phyloP scores from a whole-genome alignment of 1,140 invertebrate genomes.

The Dinothrombium tinctorium region DNA sequence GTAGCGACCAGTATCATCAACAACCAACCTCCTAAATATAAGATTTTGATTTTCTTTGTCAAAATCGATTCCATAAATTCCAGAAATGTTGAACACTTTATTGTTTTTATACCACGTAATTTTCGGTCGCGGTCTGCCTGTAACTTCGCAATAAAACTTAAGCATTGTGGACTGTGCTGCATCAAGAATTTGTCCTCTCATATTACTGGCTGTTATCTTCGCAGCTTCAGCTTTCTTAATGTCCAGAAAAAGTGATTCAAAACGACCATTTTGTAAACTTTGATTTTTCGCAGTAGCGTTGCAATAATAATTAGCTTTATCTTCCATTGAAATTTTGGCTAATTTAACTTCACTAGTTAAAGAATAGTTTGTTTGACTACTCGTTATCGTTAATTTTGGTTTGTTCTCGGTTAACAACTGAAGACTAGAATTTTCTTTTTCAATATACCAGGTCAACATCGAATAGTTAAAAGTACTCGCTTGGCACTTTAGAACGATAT shows the following conservation, averaged over 20 bases:
- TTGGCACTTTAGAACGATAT: slow-evolving; percentile 12
- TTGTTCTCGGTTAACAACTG: not conserved
- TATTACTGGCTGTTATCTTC: slow-evolving; percentile 12
- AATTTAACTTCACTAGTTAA: not conserved
- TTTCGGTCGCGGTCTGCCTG: slow-evolving; percentile 13
- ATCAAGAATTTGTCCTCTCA: slow-evolving; percentile 4
- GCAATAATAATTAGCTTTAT: not conserved
- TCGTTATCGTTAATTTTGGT: not conserved
- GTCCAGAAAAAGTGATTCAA: not conserved
- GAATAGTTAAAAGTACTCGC: slow-evolving; percentile 13
- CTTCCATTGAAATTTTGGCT: not conserved
- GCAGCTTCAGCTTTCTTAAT: not conserved
- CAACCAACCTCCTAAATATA: slow-evolving; percentile 9
- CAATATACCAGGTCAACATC: slow-evolving; percentile 9
- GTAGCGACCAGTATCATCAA: slow-evolving; percentile 12
- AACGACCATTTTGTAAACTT: not conserved
- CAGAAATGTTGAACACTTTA: slow-evolving; percentile 4
- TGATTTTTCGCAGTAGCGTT: not conserved
- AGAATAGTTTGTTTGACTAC: not conserved
- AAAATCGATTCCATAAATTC: slow-evolving; percentile 8
- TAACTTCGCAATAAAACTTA: slow-evolving; percentile 14
- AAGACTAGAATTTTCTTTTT: not conserved
- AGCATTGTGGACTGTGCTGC: slow-evolving; percentile 6
- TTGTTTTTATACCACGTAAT: slow-evolving; percentile 14
- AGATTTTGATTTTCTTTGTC: slow-evolving; percentile 9